A percentile compares a stretch with the other conserved stretches of the same genome.
These are phyloP conservation scores for Brachionichthys hirsutus DNA, from an alignment of 2,113 vertebrate species.

Conservation along the genomic window DNA sequence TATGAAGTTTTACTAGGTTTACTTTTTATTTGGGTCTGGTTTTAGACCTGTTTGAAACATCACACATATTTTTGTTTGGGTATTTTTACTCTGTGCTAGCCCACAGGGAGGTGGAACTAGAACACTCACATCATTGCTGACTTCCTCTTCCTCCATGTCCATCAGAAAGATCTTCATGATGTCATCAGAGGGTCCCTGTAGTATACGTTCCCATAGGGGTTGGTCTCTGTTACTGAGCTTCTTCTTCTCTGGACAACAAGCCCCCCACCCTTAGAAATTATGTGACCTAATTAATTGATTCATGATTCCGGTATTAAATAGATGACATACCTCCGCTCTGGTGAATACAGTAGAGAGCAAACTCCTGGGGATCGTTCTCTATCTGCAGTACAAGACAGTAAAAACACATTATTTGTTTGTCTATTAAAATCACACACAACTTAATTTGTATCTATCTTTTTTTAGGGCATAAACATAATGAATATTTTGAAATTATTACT, in stretches of 20 bases:
- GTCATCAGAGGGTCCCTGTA: slow-evolving; percentile 88
- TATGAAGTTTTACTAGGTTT: too few relatives aligned
- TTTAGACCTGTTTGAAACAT: not conserved
- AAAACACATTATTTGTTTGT: not conserved
- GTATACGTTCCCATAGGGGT: slow-evolving; percentile 87
- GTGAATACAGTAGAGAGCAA: slow-evolving; percentile 89
- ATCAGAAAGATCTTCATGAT: slow-evolving; percentile 91
- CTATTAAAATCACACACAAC: not conserved
- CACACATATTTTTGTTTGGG: too few relatives aligned
- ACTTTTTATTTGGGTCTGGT: too few relatives aligned
- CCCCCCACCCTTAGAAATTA: not conserved
- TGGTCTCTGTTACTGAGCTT: slow-evolving; percentile 81
- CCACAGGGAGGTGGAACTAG: not conserved
- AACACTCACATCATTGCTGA: slow-evolving; percentile 86
- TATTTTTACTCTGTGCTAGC: too few relatives aligned
- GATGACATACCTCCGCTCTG: slow-evolving; percentile 83
- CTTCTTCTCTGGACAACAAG: slow-evolving; percentile 80
- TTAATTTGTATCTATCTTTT: too few relatives aligned
- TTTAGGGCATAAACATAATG: too few relatives aligned
- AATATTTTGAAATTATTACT: too few relatives aligned
- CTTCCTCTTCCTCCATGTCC: slow-evolving; percentile 87
- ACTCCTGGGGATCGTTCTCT: slow-evolving; percentile 88
- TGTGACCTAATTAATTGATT: not conserved
- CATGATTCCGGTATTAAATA: not conserved
- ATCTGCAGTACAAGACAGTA: slow-evolving; percentile 74